Evolutionary conservation across 2,797 vertebrate genomes (phyloP), one percentile per base, ranked within the genome.

Genomic region (Helarctos malayanus): DNA sequence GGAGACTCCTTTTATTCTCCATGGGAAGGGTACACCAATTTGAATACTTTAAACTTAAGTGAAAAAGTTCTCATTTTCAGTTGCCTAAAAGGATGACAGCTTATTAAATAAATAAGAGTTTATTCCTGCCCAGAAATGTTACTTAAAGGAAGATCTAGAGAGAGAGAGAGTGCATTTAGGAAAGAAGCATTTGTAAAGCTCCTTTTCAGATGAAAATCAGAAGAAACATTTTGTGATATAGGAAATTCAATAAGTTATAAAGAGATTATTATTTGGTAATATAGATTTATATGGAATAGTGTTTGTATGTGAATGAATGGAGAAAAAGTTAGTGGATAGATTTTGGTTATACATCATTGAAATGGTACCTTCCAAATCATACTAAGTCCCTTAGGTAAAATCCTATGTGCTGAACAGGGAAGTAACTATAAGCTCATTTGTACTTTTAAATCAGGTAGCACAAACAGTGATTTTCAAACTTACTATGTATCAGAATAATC

Each of bases 61-160:
- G 21, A 76, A 97, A 96, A 97, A 35, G n/a, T 84, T 97, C 96
- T 97, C 83, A 95, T 97, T 96, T 98, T n/a, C 94, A 97, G 92
- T 97, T 98, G 54, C 52, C 87, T 95, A 69, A 88, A 45, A 93
- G 0, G 7, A 90, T 80, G 78, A 95, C 47, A 54, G 15, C 83
- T 98, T 97, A 97, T 97, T 78, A 97, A 93, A 94, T 93, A 96
- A 97, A 92, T 97, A 98, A 97, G 95, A 97, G 97, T 97, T 97
- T 93, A 95, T 89, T 68, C 85, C 86, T 15, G 54, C 8, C 93
- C 78, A n/a, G 38, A 95, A 75, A 92, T 89, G 54, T 32, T 89
- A 47, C 13, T 35, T n/a, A 96, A 92, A 88, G 54, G 56, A 96
- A 95, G 89, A 88, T 32, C 45, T 56, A 97, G 94, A 97, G 79